These are phyloP conservation scores for Spodoptera frugiperda DNA, from an alignment of 1,140 invertebrate genomes.

Conservation along the genomic window DNA sequence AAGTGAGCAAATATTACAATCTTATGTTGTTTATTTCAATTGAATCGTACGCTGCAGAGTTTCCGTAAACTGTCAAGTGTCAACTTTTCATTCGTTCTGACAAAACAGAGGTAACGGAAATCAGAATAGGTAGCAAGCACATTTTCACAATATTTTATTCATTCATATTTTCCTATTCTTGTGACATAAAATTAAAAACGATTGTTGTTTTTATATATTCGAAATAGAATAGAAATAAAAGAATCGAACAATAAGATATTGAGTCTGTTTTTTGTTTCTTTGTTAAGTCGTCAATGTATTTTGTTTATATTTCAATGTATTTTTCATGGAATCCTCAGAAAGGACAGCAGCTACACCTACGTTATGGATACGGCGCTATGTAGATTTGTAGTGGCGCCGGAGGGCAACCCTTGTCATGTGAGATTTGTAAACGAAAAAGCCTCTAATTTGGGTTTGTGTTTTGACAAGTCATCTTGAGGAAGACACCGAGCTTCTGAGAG, in stretches of 20 bases:
- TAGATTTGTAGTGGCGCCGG: slow-evolving; percentile 59
- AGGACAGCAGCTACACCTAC: slow-evolving; percentile 43
- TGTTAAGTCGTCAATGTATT: not conserved
- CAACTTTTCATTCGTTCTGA: slow-evolving; percentile 18
- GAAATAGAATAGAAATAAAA: not conserved
- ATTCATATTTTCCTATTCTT: not conserved
- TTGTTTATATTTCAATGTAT: slow-evolving; percentile 19
- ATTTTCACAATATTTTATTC: not conserved
- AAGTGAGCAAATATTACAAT: slow-evolving; percentile 1
- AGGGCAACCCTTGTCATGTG: slow-evolving; percentile 72
- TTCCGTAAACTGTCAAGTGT: slow-evolving; percentile 24
- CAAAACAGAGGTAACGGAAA: slow-evolving; percentile 10
- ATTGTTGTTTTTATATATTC: not conserved
- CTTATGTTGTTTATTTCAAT: slow-evolving; percentile 20
- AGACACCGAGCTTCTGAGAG: slow-evolving; percentile 28
- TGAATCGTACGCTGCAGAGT: slow-evolving; percentile 12
- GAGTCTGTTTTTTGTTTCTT: not conserved
- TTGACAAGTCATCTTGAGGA: slow-evolving; percentile 69
- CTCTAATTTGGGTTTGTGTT: slow-evolving; percentile 73
- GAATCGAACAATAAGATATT: not conserved
- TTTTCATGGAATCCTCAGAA: slow-evolving; percentile 54
- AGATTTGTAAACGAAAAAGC: slow-evolving; percentile 78
- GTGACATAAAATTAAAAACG: not conserved
- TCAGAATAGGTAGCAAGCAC: not conserved
- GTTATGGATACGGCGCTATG: slow-evolving; percentile 51